These are phyloP conservation scores for Neodon shergylaensis DNA, from an alignment of 2,113 vertebrate genomes.

Conservation along the genomic window DNA sequence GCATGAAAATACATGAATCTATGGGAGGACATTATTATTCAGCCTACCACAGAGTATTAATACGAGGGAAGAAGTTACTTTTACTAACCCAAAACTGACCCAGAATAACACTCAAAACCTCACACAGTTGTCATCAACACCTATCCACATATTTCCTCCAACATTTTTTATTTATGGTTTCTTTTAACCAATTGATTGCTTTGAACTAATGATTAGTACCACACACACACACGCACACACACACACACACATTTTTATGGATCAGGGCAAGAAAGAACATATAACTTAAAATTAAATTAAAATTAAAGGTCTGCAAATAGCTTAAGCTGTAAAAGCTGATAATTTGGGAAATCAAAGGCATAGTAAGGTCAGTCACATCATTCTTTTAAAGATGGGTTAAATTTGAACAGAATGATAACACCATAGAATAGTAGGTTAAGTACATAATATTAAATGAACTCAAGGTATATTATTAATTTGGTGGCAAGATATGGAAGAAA, in stretches of 20 bases:
- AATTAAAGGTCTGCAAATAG: neutral
- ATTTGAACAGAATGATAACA: neutral
- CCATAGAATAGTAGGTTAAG: neutral
- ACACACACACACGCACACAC: neutral
- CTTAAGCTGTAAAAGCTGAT: neutral
- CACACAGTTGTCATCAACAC: neutral
- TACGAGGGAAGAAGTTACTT: neutral
- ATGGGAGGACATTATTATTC: neutral
- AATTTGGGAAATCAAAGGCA: neutral
- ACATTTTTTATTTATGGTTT: neutral
- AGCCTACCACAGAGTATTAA: neutral
- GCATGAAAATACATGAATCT: neutral
- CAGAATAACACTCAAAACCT: neutral
- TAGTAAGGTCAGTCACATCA: neutral
- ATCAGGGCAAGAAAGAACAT: neutral
- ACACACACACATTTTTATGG: neutral
- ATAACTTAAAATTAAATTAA: neutral
- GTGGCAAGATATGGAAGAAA: neutral
- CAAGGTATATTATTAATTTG: neutral
- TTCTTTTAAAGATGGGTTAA: neutral
- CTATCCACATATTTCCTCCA: neutral
- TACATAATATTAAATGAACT: neutral
- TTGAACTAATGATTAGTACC: neutral
- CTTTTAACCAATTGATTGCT: neutral
- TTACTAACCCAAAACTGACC: neutral